Conservation (phyloP, 2,797 vertebrate genomes). For the Acanthurus lineatus region DNA sequence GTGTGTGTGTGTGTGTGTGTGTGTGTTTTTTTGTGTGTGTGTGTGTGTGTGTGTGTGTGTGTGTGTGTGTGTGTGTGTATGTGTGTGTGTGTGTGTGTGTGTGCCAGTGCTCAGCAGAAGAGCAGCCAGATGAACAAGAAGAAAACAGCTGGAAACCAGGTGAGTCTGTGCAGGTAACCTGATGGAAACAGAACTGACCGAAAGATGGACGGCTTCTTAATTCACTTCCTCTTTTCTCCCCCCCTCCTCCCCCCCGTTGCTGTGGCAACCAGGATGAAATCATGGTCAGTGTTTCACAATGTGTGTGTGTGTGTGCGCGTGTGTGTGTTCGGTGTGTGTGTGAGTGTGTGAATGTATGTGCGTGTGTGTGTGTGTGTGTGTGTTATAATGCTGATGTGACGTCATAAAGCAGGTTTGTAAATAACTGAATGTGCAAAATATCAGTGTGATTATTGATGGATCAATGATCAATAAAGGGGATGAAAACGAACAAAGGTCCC, state of each 20-base stretch:
- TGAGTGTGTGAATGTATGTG: too few relatives aligned
- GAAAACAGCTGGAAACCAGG: conserved; percentile 95
- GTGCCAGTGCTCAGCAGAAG: conserved; percentile 87
- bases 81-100: conserved; percentile 13
- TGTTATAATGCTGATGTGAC: not conserved
- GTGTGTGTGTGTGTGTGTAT: not conserved
- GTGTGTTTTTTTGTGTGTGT: too few relatives aligned
- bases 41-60: not conserved
- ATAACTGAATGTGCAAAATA: too few relatives aligned
- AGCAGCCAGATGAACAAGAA: conserved; percentile 95
- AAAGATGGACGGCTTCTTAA: conserved; percentile 6
- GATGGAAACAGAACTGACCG: not conserved
- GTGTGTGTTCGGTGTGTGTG: too few relatives aligned
- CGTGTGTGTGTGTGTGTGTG: conserved; percentile 5
- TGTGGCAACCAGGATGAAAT: conserved; percentile 96
- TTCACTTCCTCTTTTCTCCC: not conserved
- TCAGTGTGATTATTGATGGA: too few relatives aligned
- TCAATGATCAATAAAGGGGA: too few relatives aligned
- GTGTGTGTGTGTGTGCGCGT: conserved; percentile 34
- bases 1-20: too few relatives aligned
- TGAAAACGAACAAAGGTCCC: too few relatives aligned
- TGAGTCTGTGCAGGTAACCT: conserved; percentile 66
- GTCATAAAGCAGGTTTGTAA: not conserved
- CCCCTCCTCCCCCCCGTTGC: conserved; percentile 85
- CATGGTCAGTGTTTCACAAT: conserved; percentile 91